A percentile compares a stretch with the other conserved stretches of the same genome.
phyloP scores from a whole-genome alignment of 2,113 vertebrate species.

The Tor tambroides region DNA sequence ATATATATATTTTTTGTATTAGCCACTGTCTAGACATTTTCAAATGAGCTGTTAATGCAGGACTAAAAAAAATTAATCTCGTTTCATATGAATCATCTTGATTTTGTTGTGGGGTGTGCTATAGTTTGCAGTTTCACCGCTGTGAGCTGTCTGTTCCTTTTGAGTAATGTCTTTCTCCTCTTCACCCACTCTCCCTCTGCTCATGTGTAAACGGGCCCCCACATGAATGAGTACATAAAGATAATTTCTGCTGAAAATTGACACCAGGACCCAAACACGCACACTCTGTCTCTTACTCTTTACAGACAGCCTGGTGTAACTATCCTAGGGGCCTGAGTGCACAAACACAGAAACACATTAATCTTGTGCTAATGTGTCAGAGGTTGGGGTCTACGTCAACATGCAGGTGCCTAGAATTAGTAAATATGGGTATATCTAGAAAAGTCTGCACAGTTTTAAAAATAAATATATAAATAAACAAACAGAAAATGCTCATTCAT shows the following conservation, averaged over 20 bases:
- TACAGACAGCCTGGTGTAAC: constrained; percentile 51
- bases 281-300: constrained; percentile 9
- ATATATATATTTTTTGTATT: too few relatives aligned
- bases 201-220: constrained; percentile 65
- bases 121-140: constrained; percentile 40
- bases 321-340: constrained; percentile 66
- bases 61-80: too few relatives aligned
- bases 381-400: not conserved
- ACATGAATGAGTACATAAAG: constrained; percentile 64
- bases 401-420: not conserved
- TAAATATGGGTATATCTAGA: not conserved
- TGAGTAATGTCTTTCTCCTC: not conserved
- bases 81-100: not conserved
- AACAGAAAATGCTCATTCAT: constrained; percentile 29
- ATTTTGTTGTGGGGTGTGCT: not conserved
- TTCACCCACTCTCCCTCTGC: constrained; percentile 41
- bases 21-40: not conserved
- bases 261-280: constrained; percentile 62
- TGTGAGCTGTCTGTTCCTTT: constrained; percentile 25
- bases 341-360: constrained; percentile 66
- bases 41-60: not conserved
- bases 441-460: not conserved
- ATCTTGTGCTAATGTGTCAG: constrained; percentile 61
- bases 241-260: constrained; percentile 65
- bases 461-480: not conserved